These are phyloP conservation scores for Synanceia verrucosa DNA, from an alignment of 2,797 vertebrate genomes.

Conservation along the genomic window DNA sequence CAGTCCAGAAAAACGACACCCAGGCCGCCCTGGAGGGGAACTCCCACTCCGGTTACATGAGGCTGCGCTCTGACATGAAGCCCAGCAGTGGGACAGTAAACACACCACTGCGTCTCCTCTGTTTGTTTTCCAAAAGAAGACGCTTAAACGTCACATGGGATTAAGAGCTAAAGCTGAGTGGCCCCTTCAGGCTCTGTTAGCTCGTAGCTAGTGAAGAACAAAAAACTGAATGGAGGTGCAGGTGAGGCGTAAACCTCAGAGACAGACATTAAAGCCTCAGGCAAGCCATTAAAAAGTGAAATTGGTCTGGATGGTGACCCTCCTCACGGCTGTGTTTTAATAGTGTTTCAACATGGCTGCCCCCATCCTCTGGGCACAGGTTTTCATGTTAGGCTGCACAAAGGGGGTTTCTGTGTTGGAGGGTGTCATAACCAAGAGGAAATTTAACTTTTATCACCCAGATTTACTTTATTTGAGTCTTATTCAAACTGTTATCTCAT, in stretches of 20 bases:
- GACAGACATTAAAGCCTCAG: slow-evolving; percentile 23
- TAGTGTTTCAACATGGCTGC: slow-evolving; percentile 28
- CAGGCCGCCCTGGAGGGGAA: slow-evolving; percentile 60
- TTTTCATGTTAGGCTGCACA: slow-evolving; percentile 28
- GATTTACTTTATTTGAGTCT: no score
- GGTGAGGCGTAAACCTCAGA: background rate
- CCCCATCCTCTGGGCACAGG: slow-evolving; percentile 8
- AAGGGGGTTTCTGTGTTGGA: slow-evolving; percentile 18
- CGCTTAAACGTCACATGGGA: slow-evolving; percentile 33
- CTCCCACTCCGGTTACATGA: slow-evolving; percentile 69
- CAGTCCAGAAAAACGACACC: slow-evolving; percentile 65
- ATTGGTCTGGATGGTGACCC: slow-evolving; percentile 18
- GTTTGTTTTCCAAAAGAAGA: background rate
- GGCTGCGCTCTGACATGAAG: slow-evolving; percentile 41
- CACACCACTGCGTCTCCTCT: slow-evolving; percentile 17
- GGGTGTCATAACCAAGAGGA: no score
- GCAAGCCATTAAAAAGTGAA: slow-evolving; percentile 45
- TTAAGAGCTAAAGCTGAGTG: slow-evolving; percentile 15
- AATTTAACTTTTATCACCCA: background rate
- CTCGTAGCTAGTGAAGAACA: background rate
- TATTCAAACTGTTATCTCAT: background rate
- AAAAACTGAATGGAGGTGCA: slow-evolving; percentile 1
- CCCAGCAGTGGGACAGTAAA: slow-evolving; percentile 30
- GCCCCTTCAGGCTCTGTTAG: slow-evolving; percentile 17
- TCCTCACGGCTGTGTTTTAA: slow-evolving; percentile 53